Conservation (phyloP, 2,888 invertebrate genomes). For the Linnaemya tessellans region DNA sequence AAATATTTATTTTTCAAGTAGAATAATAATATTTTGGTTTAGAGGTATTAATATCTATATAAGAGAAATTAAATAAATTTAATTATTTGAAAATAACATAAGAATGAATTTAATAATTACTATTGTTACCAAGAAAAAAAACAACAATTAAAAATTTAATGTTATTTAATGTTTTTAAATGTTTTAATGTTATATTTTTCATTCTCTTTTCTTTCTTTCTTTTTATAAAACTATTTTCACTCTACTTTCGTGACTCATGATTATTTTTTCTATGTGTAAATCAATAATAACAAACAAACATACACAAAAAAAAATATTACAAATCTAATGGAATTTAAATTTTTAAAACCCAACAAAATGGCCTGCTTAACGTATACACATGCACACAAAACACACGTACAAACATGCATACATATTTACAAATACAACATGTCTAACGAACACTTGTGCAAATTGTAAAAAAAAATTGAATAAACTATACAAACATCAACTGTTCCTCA, state of each 20-base stretch:
- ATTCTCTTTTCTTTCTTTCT: slow-evolving; percentile 71
- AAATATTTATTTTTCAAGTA: slow-evolving; percentile 42
- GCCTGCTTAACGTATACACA: slow-evolving; percentile 11
- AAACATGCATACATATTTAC: neutral
- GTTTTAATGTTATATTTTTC: slow-evolving; percentile 73
- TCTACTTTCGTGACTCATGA: slow-evolving; percentile 47
- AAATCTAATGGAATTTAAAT: slow-evolving; percentile 39
- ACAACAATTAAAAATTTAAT: neutral
- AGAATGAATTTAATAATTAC: slow-evolving; percentile 42
- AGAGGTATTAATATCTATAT: slow-evolving; percentile 15
- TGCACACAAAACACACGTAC: slow-evolving; percentile 48
- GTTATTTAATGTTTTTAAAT: slow-evolving; percentile 72
- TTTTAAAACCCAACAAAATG: slow-evolving; percentile 45
- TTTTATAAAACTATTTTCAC: slow-evolving; percentile 69
- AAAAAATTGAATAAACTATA: slow-evolving; percentile 26
- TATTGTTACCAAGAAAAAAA: slow-evolving; percentile 24
- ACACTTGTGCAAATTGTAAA: slow-evolving; percentile 34
- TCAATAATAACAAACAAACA: slow-evolving; percentile 35
- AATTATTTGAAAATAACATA: slow-evolving; percentile 26
- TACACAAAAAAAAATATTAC: slow-evolving; percentile 14
- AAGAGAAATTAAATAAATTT: slow-evolving; percentile 35
- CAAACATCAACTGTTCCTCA: neutral
- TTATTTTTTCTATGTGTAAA: slow-evolving; percentile 49
- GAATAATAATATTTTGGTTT: slow-evolving; percentile 29
- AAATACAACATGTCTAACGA: slow-evolving; percentile 39